These are phyloP conservation scores for Lucilia sericata DNA, from an alignment of 1,140 invertebrate genomes.

Conservation along the genomic window DNA sequence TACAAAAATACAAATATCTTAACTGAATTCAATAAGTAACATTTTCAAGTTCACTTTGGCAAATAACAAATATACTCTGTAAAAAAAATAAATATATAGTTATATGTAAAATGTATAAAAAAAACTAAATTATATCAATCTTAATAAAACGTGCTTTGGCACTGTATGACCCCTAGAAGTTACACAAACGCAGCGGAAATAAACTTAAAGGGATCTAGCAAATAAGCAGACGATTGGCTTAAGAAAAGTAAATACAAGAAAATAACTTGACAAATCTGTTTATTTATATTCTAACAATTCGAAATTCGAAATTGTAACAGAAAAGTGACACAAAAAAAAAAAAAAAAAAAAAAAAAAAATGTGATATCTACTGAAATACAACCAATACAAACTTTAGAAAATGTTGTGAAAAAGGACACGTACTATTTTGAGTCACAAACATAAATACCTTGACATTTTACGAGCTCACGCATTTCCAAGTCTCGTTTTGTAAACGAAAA, in stretches of 20 bases:
- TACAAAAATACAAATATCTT: background rate
- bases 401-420: background rate
- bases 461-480: background rate
- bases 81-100: background rate
- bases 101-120: background rate
- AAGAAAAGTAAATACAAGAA: background rate
- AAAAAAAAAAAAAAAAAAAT: background rate
- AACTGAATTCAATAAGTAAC: background rate
- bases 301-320: background rate
- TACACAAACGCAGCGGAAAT: background rate
- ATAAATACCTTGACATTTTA: slow-evolving; percentile 17
- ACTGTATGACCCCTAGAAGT: background rate
- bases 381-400: no score
- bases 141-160: slow-evolving; percentile 19
- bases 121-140: slow-evolving; percentile 20
- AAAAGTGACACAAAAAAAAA: background rate
- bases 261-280: slow-evolving; percentile 26
- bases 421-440: background rate
- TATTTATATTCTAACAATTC: background rate
- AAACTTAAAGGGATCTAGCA: background rate
- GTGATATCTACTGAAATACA: background rate
- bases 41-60: slow-evolving; percentile 19
- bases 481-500: background rate
- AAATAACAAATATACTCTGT: background rate
- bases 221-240: background rate